Percentiles rank a stretch among this genome's conserved stretches.
Evolutionary conservation across 2,797 vertebrate species (phyloP).

Genomic region (Platyrinchus mystaceus): DNA sequence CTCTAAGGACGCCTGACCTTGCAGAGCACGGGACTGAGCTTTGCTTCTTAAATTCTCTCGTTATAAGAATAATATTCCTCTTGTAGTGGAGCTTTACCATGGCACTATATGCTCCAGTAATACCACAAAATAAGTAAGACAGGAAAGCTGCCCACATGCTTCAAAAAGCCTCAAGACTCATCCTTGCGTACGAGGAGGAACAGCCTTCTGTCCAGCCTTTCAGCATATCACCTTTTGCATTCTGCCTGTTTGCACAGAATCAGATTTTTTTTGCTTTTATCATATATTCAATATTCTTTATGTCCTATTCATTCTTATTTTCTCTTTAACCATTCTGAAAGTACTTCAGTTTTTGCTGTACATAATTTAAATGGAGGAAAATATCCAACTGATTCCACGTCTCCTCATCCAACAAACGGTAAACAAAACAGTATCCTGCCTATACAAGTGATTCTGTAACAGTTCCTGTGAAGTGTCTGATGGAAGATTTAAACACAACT

Average conservation of each 20-base stretch:
- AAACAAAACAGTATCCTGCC: background rate
- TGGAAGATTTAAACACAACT: background rate
- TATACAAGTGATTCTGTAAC: background rate
- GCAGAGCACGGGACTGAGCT: background rate
- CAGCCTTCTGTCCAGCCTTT: background rate
- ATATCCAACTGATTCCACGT: background rate
- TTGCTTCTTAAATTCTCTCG: background rate
- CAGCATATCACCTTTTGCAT: background rate
- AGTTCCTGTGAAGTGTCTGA: background rate
- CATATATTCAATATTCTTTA: background rate
- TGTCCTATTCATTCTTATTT: background rate
- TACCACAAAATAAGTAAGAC: background rate
- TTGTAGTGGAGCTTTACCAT: background rate
- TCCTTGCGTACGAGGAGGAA: fast-evolving
- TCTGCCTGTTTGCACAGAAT: background rate
- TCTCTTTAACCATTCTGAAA: background rate
- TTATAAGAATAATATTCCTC: background rate
- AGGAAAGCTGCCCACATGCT: background rate
- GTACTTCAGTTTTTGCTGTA: background rate
- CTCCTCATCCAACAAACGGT: background rate
- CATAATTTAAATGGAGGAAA: background rate
- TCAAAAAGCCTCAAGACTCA: background rate
- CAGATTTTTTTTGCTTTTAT: background rate
- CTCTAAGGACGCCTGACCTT: background rate
- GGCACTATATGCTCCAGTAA: background rate